Conservation (phyloP, 2,113 vertebrate species). For the Charina bottae region DNA sequence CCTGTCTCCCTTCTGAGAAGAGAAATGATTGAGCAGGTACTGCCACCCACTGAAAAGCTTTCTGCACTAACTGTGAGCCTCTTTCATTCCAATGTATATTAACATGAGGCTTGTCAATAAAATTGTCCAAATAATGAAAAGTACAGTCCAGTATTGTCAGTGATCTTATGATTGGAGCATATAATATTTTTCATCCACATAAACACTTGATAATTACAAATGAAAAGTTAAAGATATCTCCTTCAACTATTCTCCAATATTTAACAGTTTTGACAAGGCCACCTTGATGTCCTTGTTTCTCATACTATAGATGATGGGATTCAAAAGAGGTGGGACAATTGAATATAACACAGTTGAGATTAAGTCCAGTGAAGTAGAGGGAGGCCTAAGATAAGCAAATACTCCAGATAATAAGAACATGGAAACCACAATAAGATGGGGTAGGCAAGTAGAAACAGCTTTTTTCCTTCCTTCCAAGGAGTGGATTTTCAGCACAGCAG, state of each 20-base stretch:
- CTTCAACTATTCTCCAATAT: not conserved
- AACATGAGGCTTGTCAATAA: no score
- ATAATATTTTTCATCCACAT: not conserved
- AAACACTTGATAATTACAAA: not conserved
- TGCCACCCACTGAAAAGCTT: no score
- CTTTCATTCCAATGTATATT: no score
- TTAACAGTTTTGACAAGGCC: not conserved
- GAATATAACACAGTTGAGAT: not conserved
- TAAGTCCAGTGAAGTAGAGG: not conserved
- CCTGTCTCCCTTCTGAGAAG: no score
- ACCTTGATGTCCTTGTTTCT: not conserved
- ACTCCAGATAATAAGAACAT: not conserved
- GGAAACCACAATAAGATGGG: not conserved
- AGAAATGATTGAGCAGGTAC: no score
- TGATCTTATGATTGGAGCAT: not conserved
- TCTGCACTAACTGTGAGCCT: no score
- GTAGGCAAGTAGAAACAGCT: not conserved
- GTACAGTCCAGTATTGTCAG: not conserved
- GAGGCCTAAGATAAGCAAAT: not conserved
- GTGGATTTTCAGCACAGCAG: not conserved
- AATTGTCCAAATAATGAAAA: no score
- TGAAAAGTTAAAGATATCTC: not conserved
- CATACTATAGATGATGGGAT: not conserved
- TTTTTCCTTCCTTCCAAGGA: not conserved
- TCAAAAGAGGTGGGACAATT: not conserved